Evolutionary conservation across 2,113 vertebrate species (phyloP).

Genomic region (Plotosus lineatus): DNA sequence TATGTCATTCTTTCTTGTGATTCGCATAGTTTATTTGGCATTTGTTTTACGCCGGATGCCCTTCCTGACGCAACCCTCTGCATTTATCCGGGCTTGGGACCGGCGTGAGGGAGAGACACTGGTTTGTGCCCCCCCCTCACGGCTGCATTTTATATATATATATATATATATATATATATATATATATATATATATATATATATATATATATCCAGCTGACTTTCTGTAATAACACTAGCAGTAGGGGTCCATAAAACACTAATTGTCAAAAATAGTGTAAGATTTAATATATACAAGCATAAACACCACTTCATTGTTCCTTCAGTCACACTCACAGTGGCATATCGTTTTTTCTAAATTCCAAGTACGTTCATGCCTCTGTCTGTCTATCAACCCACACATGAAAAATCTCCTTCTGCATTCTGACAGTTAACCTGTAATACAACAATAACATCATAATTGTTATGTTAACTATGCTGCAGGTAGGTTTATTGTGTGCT

Average conservation of each 20-base stretch:
- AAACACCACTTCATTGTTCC: neutral
- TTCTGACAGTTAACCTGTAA: constrained; percentile 14
- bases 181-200: too few species aligned
- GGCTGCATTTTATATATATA: too few species aligned
- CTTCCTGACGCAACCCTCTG: too few species aligned
- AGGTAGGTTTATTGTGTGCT: constrained; percentile 8
- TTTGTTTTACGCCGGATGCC: too few species aligned
- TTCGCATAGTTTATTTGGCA: too few species aligned
- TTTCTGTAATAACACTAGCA: neutral
- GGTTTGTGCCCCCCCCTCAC: too few species aligned
- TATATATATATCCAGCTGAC: constrained; percentile 6
- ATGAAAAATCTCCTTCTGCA: constrained; percentile 4
- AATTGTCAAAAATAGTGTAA: neutral
- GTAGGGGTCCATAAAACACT: neutral
- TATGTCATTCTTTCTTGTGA: too few species aligned
- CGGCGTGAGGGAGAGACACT: too few species aligned
- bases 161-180: too few species aligned
- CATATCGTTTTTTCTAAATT: neutral
- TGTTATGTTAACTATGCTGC: constrained; percentile 39
- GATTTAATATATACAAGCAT: constrained; percentile 11
- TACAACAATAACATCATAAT: constrained; percentile 39
- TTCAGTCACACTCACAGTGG: constrained; percentile 6
- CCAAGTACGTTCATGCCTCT: neutral
- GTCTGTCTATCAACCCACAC: constrained; percentile 14
- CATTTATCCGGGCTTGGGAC: too few species aligned